Percentiles rank a stretch among this genome's conserved stretches.
Evolutionary conservation across 1,140 invertebrate species (phyloP).

Genomic region (Zaprionus gabonicus): DNA sequence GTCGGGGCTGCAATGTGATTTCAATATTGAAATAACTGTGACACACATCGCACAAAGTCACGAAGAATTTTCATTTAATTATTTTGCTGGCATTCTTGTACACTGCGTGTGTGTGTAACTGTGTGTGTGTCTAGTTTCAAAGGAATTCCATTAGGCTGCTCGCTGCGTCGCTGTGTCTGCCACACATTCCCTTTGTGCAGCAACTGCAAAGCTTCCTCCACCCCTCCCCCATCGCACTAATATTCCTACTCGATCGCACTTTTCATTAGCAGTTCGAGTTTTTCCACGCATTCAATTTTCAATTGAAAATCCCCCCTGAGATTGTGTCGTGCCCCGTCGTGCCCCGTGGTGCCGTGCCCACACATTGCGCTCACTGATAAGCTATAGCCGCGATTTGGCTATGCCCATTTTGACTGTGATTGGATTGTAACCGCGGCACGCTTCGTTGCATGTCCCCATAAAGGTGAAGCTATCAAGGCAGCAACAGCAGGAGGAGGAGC

Average conservation of each 20-base stretch:
- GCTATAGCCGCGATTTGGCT: conserved; percentile 57
- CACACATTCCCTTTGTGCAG: background rate
- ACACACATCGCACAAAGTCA: background rate
- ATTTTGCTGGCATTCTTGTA: background rate
- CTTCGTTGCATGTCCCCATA: conserved; percentile 55
- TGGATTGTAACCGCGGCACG: conserved; percentile 57
- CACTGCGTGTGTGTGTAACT: background rate
- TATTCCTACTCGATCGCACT: background rate
- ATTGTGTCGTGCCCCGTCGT: background rate
- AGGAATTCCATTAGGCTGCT: conserved; percentile 25
- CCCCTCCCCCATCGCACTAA: background rate
- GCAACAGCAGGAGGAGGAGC: background rate
- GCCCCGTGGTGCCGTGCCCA: background rate
- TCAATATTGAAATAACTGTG: conserved; percentile 1
- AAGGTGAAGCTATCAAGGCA: conserved; percentile 33
- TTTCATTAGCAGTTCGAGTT: conserved; percentile 38
- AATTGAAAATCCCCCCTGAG: conserved; percentile 31
- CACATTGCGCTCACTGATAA: conserved; percentile 40
- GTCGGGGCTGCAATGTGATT: background rate
- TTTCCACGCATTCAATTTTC: conserved; percentile 35
- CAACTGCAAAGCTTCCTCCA: background rate
- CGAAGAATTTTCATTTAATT: conserved; percentile 4
- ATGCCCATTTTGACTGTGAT: conserved; percentile 51
- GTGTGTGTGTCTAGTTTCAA: conserved; percentile 5
- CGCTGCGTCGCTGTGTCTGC: background rate